A percentile compares a stretch with the other conserved stretches of the same genome.
These are phyloP conservation scores for Drosophila atripex DNA, from an alignment of 2,888 invertebrate species.

Conservation along the genomic window DNA sequence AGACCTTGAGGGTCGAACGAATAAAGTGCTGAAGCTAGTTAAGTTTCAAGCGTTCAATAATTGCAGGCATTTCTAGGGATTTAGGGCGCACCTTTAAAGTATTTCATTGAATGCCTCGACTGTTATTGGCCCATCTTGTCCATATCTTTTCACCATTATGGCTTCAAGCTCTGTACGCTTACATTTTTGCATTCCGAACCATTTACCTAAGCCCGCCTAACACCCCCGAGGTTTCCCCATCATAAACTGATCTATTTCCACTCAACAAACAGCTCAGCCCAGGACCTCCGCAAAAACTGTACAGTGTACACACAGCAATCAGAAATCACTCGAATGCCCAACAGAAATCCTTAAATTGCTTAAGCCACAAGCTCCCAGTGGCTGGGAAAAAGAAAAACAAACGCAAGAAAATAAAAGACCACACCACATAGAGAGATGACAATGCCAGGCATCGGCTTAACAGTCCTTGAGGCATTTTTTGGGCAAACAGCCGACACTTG, in stretches of 20 bases:
- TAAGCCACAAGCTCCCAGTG: conserved; percentile 31
- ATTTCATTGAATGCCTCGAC: neutral
- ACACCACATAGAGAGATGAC: conserved; percentile 34
- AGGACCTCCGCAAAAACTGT: neutral
- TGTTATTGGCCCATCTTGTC: too few relatives aligned
- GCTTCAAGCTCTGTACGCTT: neutral
- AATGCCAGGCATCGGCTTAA: conserved; percentile 37
- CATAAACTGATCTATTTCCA: conserved; percentile 35
- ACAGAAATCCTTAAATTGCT: conserved; percentile 47
- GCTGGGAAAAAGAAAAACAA: conserved; percentile 15
- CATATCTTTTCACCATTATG: neutral
- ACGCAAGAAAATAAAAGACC: conserved; percentile 27
- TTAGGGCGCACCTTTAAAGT: too few relatives aligned
- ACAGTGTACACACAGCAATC: conserved; percentile 19
- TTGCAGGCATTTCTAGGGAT: neutral
- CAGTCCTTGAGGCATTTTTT: conserved; percentile 53
- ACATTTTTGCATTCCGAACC: conserved; percentile 14
- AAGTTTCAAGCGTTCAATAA: conserved; percentile 1
- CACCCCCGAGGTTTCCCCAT: conserved; percentile 14
- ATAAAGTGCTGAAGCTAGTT: conserved; percentile 33
- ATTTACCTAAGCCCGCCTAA: conserved; percentile 25
- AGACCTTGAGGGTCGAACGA: conserved; percentile 28
- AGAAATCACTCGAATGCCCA: conserved; percentile 37
- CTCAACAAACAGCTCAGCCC: conserved; percentile 17
- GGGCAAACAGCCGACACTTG: conserved; percentile 66